Evolutionary conservation across 2,888 invertebrate genomes (phyloP).

Genomic region (Drosophila acutilabella): DNA sequence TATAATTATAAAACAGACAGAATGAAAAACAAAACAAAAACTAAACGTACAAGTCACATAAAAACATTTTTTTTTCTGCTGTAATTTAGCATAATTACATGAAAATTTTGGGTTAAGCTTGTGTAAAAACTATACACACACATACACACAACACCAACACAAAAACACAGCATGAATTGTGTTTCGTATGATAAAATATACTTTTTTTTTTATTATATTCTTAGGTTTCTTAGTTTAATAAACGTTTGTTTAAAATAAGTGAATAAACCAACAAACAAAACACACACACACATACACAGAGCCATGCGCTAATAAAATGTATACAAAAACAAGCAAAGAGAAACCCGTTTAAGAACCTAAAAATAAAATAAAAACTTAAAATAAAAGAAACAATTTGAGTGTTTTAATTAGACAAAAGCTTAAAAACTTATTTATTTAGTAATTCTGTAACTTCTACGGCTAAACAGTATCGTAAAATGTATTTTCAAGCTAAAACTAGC

Average conservation of each 20-base stretch:
- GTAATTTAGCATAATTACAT: conserved; percentile 58
- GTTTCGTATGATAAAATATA: conserved; percentile 9
- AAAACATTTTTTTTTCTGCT: conserved; percentile 52
- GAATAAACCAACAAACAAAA: conserved; percentile 13
- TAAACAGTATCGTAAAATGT: too few species aligned
- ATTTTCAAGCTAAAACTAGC: too few species aligned
- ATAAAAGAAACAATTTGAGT: not conserved
- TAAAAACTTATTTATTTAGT: not conserved
- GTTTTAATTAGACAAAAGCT: not conserved
- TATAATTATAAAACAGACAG: conserved; percentile 36
- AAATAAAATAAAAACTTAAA: conserved; percentile 51
- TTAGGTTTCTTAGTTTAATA: conserved; percentile 14
- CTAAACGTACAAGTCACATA: conserved; percentile 42
- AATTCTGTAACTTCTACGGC: too few species aligned
- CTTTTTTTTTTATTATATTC: conserved; percentile 21
- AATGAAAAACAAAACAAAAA: conserved; percentile 4
- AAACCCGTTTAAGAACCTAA: conserved; percentile 51
- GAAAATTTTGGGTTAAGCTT: conserved; percentile 37
- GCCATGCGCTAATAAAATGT: conserved; percentile 37
- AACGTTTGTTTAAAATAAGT: conserved; percentile 17
- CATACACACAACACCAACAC: conserved; percentile 18
- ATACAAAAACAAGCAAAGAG: conserved; percentile 25
- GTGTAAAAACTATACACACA: conserved; percentile 35
- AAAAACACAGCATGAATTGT: conserved; percentile 2
- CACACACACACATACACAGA: conserved; percentile 15